Evolutionary conservation across 1,140 invertebrate species (phyloP), one percentile per base, ranked within the genome.

Genomic region (Megalopta genalis): DNA sequence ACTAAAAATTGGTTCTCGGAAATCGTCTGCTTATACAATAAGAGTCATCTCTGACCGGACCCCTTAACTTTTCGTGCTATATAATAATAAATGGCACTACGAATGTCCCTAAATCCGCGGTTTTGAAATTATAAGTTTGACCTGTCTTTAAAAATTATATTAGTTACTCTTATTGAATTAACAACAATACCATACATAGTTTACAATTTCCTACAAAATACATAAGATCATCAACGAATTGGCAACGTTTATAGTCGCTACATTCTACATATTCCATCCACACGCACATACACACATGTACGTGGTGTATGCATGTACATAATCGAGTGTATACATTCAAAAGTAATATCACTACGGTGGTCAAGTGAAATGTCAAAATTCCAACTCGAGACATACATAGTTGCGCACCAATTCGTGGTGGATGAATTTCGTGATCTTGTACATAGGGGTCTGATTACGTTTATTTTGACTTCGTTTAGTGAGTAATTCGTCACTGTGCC

Each of bases 311-410:
- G 9, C 39, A 42, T 42, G 9, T 3, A 42, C 39, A 54, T 42
- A 78, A 68, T 72, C 49, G 25, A 74, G 25, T 59, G 21, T 1
- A 46, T 66, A 21, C 12, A 46, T 66, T 66, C 16, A 37, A 21
- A 60, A 46, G 57, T 25, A 68, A 37, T 68, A 77, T 79, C 21
- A 82, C 81, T 82, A 75, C 81, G 77, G 49, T 75, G 80, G 77
- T 82, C 81, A 82, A 82, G 49, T 69, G 46, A 82, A 79, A 79
- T 82, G 77, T 82, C 81, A 82, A 75, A 82, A 74, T 80, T 65
- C 62, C 25, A 69, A 65, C 52, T 65, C 69, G 69, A 37, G 8
- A 71, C 54, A 64, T 63, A 67, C 49, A 14, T 57, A 70, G 64
- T 74, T 23, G 59, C 16, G 42, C 2, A 70, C 32, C 21, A 63